Evolutionary conservation across 37 sponge, comb jelly and placozoan genomes (phyloP), one percentile per base, ranked within the genome.

Genomic region (Geodia barretti): DNA sequence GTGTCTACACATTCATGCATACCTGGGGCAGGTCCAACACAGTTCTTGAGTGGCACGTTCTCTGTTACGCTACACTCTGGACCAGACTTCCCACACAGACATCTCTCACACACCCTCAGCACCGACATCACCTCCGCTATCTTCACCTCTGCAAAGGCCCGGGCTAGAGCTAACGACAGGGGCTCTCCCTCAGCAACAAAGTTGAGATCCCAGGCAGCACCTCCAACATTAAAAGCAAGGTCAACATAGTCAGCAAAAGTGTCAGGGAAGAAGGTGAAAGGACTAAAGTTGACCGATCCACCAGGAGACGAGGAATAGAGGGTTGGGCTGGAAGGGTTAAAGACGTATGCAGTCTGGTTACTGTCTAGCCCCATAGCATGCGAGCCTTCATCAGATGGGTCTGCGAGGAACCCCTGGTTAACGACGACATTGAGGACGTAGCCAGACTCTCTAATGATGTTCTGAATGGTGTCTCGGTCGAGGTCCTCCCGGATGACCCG

Each of bases 161-260:
- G 91, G 0, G 89, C 87, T 61, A 94, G 87, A 23, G 95, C 86
- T 33, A 41, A 29, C 1, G 77, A 31, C 33, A 79, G 70, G 2
- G 60, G 20, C 20, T 19, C 31, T 23, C 74, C 82, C 8, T 60
- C 78, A 68, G 64, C 25, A 38, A 95, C 78, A 67, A 77, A 64
- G 38, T 83, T 85, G 25, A 95, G 31, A 30, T 92, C 88, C 96
- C 96, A 95, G 23, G 90, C 90, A 1, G 79, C 81, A 21, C 96
- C 96, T 14, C 73, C 72, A 1, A 78, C 39, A 3, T 1, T 41
- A 24, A 82, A 80, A 17, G 96, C 96, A 59, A 95, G 60, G 4
- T 74, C 40, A 65, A 92, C 92, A 77, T 95, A 95, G 54, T 88
- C 84, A 19, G 77, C 73, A 77, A 65, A 81, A 5, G 96, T 92